Base-by-base conservation (phyloP, 2,888 invertebrate species). In the Erebia ligea region DNA sequence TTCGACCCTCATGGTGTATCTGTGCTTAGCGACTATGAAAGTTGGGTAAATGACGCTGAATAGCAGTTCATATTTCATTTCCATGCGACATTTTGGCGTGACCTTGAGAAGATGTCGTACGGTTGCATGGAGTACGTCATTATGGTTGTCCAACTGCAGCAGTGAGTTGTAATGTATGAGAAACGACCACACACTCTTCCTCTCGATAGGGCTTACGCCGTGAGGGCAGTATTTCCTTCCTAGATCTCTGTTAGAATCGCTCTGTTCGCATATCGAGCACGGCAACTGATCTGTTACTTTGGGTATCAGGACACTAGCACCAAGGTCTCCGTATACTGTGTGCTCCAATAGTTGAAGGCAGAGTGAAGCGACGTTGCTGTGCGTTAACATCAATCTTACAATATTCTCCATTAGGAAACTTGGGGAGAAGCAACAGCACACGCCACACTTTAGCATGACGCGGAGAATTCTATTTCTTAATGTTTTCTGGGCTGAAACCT, bases 381-480 rank as follows among this genome's bases (percentile, higher is more conserved):
- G 90, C 2, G 90, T 87, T 69, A 91, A 77, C 81, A 95, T 86
- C 52, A 95, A 84, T 19, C 93, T 83, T 0, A 94, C 92, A 13
- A 94, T 83, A 76, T 89, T 91, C 68, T 92, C 88, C 82, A 95
- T 86, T 0, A 95, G 82, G 5, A 86, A 81, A 13, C 90, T 92
- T 0, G 95, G 92, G 0, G 95, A 94, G 78, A 95, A 94, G 79
- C 95, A 95, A 80, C 95, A 95, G 79, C 95, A 95, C 0, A 94
- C 94, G 1, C 95, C 95, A 68, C 94, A 93, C 61, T 87, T 86
- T 10, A 94, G 87, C 90, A 94, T 94, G 1, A 94, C 94, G 74
- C 94, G 92, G 0, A 95, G 81, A n/a, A 94, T 79, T 71, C 94
- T 90, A 19, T 88, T 84, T 54, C 94, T 85, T 1, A 95, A 79